Percentiles rank a stretch among this genome's conserved stretches.
Evolutionary conservation across 2,797 vertebrate genomes (phyloP).

Genomic region (Bovichtus variegatus): DNA sequence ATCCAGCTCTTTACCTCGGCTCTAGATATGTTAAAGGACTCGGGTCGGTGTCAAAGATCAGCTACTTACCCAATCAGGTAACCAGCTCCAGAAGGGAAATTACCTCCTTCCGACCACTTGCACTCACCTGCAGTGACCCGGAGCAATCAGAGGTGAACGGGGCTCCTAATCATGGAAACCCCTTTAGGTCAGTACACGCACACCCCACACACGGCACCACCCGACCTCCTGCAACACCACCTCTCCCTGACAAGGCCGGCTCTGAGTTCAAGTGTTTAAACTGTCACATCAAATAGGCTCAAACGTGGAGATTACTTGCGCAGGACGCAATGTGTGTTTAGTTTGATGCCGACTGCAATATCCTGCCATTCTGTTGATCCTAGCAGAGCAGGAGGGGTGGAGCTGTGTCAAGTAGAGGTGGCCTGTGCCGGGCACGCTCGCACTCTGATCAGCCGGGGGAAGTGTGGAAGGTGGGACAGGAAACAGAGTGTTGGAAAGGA

Average conservation of each 20-base stretch:
- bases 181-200: conserved; percentile 59
- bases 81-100: conserved; percentile 75
- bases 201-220: conserved; percentile 33
- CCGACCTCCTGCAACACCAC: conserved; percentile 43
- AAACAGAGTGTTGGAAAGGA: conserved; percentile 45
- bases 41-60: conserved; percentile 69
- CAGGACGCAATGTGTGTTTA: conserved; percentile 73
- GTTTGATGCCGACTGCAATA: conserved; percentile 78
- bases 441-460: conserved; percentile 30
- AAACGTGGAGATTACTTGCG: conserved; percentile 62
- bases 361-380: conserved; percentile 74
- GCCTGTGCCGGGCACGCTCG: conserved; percentile 37
- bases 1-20: conserved; percentile 45
- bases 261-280: conserved; percentile 77
- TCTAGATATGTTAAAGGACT: conserved; percentile 47
- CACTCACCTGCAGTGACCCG: conserved; percentile 80
- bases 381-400: conserved; percentile 30
- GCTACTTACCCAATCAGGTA: conserved; percentile 80
- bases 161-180: conserved; percentile 66
- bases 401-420: conserved; percentile 59
- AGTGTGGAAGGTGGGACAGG: conserved; percentile 53
- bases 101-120: conserved; percentile 79
- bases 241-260: conserved; percentile 29
- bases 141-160: conserved; percentile 77
- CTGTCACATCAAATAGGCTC: conserved; percentile 78